phyloP scores from a whole-genome alignment of 2,888 invertebrate genomes.

The Cryptosula pallasiana region DNA sequence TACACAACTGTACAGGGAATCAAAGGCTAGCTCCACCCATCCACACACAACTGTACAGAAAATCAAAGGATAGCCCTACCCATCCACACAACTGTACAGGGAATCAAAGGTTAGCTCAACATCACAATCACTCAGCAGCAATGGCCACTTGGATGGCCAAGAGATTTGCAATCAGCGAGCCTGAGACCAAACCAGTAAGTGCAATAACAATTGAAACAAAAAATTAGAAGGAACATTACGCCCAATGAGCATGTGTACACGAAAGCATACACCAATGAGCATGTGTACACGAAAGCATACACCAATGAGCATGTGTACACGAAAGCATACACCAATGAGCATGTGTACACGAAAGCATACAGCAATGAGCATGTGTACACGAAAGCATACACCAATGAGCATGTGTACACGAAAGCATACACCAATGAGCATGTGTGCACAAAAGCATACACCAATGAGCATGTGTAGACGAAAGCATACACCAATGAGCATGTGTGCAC shows the following conservation, averaged over 20 bases:
- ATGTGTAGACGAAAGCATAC: no score
- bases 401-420: not conserved
- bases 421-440: not conserved
- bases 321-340: not conserved
- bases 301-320: not conserved
- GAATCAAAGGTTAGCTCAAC: no score
- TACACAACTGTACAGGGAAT: no score
- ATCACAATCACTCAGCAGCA: no score
- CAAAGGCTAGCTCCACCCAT: no score
- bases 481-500: not conserved
- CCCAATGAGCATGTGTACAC: not conserved
- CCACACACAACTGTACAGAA: no score
- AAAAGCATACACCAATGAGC: not conserved
- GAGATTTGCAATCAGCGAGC: not conserved
- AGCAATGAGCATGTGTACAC: not conserved
- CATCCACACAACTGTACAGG: no score
- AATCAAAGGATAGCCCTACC: no score
- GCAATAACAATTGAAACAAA: not conserved
- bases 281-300: no score
- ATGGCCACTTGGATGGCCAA: no score
- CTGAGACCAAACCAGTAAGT: not conserved
- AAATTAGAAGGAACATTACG: no score
- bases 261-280: not conserved
- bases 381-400: not conserved
- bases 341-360: no score